Evolutionary conservation across 2,888 invertebrate genomes (phyloP).

Genomic region (Laothoe populi): DNA sequence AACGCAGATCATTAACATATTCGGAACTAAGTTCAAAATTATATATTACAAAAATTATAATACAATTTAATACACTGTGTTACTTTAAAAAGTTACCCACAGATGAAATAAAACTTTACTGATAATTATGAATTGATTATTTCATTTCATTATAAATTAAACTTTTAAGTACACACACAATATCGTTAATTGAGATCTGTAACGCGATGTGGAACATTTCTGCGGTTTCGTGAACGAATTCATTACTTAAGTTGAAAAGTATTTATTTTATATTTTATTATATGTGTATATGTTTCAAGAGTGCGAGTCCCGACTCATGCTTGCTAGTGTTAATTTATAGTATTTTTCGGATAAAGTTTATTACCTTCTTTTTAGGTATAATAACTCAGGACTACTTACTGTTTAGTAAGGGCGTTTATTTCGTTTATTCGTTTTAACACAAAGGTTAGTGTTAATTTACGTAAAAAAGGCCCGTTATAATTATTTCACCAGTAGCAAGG

Average conservation of each 20-base stretch:
- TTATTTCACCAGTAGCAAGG: too few species aligned
- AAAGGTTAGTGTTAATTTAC: too few species aligned
- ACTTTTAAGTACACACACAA: constrained; percentile 2
- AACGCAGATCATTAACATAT: too few species aligned
- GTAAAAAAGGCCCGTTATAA: too few species aligned
- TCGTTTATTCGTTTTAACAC: too few species aligned
- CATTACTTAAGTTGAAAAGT: background rate
- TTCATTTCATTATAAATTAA: constrained; percentile 8
- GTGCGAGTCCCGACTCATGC: background rate
- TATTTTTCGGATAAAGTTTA: constrained; percentile 7
- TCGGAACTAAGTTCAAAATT: too few species aligned
- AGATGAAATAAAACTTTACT: too few species aligned
- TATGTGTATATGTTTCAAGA: constrained; percentile 15
- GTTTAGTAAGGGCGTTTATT: too few species aligned
- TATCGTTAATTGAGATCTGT: constrained; percentile 16
- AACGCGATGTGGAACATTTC: constrained; percentile 13
- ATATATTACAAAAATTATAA: too few species aligned
- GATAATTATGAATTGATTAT: background rate
- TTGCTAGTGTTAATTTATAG: constrained; percentile 14
- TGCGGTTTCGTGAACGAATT: constrained; percentile 16
- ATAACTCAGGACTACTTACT: too few species aligned
- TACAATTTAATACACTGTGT: too few species aligned
- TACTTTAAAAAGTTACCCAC: too few species aligned
- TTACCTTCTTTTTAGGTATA: background rate
- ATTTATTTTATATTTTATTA: constrained; percentile 12